A percentile compares a stretch with the other conserved stretches of the same genome.
These are phyloP conservation scores for Gortyna flavago DNA, from an alignment of 2,888 invertebrate genomes.

Conservation along the genomic window DNA sequence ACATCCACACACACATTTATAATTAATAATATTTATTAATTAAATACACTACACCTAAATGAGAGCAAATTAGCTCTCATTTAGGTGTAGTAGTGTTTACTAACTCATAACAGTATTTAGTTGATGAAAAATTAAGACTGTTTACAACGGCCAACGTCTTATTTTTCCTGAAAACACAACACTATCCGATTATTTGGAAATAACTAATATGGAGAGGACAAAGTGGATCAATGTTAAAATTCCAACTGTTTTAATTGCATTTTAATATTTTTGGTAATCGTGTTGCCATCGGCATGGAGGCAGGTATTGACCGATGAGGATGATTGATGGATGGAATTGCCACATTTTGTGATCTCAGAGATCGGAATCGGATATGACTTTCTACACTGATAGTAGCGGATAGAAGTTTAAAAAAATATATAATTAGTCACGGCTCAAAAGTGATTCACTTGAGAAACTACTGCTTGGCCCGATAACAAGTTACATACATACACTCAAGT, in stretches of 20 bases:
- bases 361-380: not conserved
- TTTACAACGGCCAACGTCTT: not conserved
- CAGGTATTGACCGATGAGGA: not conserved
- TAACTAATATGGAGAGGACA: not conserved
- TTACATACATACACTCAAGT: not conserved
- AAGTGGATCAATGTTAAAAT: not conserved
- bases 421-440: not conserved
- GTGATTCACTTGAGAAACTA: not conserved
- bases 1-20: too few species aligned
- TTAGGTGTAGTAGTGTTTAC: not conserved
- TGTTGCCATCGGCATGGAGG: not conserved
- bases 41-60: too few species aligned
- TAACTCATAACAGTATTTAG: not conserved
- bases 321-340: not conserved
- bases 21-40: too few species aligned
- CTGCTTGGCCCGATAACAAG: not conserved
- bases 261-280: not conserved
- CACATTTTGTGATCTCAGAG: not conserved
- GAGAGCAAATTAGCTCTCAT: not conserved
- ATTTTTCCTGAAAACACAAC: not conserved
- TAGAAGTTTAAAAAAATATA: not conserved
- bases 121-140: not conserved
- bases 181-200: not conserved
- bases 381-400: not conserved
- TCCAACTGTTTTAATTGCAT: constrained; percentile 17